Percentiles rank a stretch among this genome's conserved stretches.
phyloP scores from a whole-genome alignment of 2,797 vertebrate species.

The Coregonus ussuriensis region DNA sequence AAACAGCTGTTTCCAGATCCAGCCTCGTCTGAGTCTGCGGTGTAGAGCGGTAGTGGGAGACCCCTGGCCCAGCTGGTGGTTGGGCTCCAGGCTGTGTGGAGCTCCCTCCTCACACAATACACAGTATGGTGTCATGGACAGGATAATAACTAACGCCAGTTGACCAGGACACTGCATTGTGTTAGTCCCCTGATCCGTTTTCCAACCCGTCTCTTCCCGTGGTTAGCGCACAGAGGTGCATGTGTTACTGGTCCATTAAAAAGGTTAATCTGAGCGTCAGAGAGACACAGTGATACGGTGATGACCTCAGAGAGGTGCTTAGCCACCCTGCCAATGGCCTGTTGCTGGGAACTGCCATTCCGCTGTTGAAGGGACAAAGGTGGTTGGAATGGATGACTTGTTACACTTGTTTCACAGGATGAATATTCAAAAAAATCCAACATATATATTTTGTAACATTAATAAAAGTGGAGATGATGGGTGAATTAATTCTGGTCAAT shows the following conservation, averaged over 20 bases:
- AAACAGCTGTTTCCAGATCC: conserved; percentile 82
- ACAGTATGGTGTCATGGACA: conserved; percentile 64
- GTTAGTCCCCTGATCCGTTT: conserved; percentile 51
- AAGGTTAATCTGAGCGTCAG: conserved; percentile 43
- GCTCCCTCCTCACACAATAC: conserved; percentile 56
- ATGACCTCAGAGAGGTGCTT: conserved; percentile 41
- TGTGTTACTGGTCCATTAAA: conserved; percentile 34
- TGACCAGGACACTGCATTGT: conserved; percentile 67
- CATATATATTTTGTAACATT: neutral
- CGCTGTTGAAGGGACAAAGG: conserved; percentile 55
- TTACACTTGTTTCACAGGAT: neutral
- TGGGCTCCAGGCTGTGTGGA: conserved; percentile 51
- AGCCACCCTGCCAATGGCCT: conserved; percentile 41
- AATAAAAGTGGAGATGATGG: neutral
- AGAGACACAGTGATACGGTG: conserved; percentile 22
- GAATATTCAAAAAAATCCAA: neutral
- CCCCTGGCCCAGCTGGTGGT: conserved; percentile 51
- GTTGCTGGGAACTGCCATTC: conserved; percentile 47
- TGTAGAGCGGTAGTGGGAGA: conserved; percentile 47
- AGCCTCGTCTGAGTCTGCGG: conserved; percentile 53
- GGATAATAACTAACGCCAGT: conserved; percentile 60
- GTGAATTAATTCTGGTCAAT: neutral
- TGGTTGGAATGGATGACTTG: neutral
- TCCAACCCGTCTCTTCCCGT: conserved; percentile 46
- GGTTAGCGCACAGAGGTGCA: conserved; percentile 33